Percentiles rank a stretch among this genome's conserved stretches.
phyloP scores from a whole-genome alignment of 2,113 vertebrate species.

The Chunga burmeisteri region DNA sequence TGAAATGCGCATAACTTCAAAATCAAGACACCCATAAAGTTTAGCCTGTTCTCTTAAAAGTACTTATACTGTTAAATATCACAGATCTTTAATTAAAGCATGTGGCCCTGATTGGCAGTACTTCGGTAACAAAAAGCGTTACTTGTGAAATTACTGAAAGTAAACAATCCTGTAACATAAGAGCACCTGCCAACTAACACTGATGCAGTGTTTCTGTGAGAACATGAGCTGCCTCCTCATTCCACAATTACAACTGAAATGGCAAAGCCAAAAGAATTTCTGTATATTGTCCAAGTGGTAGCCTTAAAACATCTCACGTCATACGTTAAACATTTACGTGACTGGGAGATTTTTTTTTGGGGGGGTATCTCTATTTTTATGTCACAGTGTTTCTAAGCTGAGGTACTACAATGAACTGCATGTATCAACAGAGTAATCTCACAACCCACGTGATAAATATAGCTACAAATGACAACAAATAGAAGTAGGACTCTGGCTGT shows the following conservation, averaged over 20 bases:
- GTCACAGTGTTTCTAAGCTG: not conserved
- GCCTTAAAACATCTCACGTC: fast-evolving
- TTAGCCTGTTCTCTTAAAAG: not conserved
- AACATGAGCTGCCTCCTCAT: not conserved
- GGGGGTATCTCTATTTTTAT: not conserved
- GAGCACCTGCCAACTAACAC: not conserved
- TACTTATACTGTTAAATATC: not conserved
- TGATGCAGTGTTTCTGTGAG: fast-evolving
- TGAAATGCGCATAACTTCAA: not conserved
- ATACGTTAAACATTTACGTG: fast-evolving
- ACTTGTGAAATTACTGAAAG: not conserved
- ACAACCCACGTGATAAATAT: fast-evolving
- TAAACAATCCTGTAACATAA: not conserved
- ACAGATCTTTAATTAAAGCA: not conserved
- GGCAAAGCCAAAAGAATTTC: not conserved
- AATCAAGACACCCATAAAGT: not conserved
- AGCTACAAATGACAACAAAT: fast-evolving
- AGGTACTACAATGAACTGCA: not conserved
- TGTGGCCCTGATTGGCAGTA: not conserved
- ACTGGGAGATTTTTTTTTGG: fast-evolving
- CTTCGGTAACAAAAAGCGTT: not conserved
- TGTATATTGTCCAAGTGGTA: fast-evolving
- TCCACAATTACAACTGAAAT: not conserved
- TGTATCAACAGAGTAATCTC: fast-evolving
- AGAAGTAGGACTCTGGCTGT: not conserved